Percentiles rank a stretch among this genome's conserved stretches.
Conservation (phyloP, 2,888 invertebrate species). For the Petrolisthes cinctipes region DNA sequence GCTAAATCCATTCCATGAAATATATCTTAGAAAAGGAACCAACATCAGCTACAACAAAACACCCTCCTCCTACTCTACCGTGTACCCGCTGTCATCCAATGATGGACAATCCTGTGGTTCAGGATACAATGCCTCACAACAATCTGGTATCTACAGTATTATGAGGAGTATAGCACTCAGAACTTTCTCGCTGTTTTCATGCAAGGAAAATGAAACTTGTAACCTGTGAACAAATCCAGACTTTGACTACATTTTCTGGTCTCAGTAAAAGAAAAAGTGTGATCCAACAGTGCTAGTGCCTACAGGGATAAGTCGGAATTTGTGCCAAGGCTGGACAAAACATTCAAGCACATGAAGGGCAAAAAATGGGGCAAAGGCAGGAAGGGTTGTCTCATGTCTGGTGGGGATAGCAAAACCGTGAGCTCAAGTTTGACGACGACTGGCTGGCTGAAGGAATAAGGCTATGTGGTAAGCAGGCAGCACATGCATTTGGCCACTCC, state of each 20-base stretch:
- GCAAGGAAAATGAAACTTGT: background rate
- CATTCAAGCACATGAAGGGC: too few species aligned
- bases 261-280: too few species aligned
- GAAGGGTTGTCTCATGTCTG: background rate
- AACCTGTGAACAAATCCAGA: constrained; percentile 34
- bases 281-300: background rate
- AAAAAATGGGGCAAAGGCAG: background rate
- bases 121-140: too few species aligned
- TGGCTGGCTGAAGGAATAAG: constrained; percentile 32
- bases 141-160: too few species aligned
- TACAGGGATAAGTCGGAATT: constrained; percentile 14
- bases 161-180: too few species aligned
- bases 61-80: too few species aligned
- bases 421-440: background rate
- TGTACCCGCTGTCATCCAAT: too few species aligned
- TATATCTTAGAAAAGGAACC: too few species aligned
- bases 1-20: too few species aligned
- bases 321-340: background rate
- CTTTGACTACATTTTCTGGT: constrained; percentile 3
- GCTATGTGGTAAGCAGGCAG: constrained; percentile 58
- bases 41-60: too few species aligned
- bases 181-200: too few species aligned
- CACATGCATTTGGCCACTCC: constrained; percentile 61
- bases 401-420: constrained; percentile 7
- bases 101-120: too few species aligned